Evolutionary conservation across 2,797 vertebrate genomes (phyloP).

Genomic region (Neostethus bicornis): DNA sequence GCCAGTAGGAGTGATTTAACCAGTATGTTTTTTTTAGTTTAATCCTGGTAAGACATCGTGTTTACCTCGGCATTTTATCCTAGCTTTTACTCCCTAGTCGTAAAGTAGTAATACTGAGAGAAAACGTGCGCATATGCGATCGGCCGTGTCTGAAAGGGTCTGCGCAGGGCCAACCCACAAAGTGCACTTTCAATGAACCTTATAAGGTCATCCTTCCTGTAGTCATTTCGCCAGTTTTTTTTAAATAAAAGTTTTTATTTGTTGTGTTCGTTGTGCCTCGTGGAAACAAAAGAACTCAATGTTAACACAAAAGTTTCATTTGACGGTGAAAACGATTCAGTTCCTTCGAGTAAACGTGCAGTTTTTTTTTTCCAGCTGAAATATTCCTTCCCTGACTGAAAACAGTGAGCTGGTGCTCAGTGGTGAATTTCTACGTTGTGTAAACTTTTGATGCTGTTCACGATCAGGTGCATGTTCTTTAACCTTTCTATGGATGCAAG

Average conservation of each 20-base stretch:
- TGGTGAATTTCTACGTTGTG: conserved; percentile 55
- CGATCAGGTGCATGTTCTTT: conserved; percentile 68
- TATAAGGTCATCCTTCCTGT: conserved; percentile 61
- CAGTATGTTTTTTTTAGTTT: background rate
- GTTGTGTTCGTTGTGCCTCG: conserved; percentile 60
- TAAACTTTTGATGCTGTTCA: conserved; percentile 69
- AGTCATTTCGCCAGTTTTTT: conserved; percentile 55
- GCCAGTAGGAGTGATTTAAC: conserved; percentile 23
- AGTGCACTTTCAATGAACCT: conserved; percentile 78
- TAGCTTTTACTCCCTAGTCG: background rate
- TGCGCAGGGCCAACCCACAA: conserved; percentile 61
- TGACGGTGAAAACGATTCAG: conserved; percentile 38
- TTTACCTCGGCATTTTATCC: background rate
- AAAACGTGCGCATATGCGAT: background rate
- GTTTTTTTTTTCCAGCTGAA: conserved; percentile 29
- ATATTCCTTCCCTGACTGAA: conserved; percentile 23
- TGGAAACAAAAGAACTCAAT: conserved; percentile 29
- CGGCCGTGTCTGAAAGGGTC: conserved; percentile 40
- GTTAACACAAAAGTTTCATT: too few relatives aligned
- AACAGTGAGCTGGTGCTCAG: conserved; percentile 35
- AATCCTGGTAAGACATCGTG: background rate
- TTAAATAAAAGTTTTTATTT: conserved; percentile 17
- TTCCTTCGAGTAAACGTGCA: conserved; percentile 13
- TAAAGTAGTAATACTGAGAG: too few relatives aligned
- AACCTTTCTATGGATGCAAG: conserved; percentile 73